Conservation (phyloP, 2,113 vertebrate genomes). For the Zosterops borbonicus region DNA sequence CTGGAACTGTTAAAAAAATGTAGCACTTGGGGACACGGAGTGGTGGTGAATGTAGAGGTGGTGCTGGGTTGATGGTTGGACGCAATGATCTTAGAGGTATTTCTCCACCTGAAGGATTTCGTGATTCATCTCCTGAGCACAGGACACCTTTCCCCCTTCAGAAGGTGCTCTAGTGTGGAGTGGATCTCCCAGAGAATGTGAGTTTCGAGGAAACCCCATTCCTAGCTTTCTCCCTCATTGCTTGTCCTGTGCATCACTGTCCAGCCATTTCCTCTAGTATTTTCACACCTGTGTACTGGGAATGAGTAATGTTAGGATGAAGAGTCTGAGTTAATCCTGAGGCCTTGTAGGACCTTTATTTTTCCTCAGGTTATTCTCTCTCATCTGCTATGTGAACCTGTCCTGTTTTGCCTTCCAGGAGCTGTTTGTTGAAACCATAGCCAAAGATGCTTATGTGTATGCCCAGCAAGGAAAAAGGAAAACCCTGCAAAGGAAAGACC, state of each 20-base stretch:
- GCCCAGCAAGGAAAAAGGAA: constrained; percentile 95
- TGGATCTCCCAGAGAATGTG: accelerated
- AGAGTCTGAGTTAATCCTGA: neutral
- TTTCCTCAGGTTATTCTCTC: neutral
- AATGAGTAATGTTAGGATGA: neutral
- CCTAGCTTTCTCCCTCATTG: accelerated
- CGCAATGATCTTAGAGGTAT: neutral
- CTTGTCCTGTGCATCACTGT: neutral
- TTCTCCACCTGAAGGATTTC: neutral
- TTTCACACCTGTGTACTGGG: neutral
- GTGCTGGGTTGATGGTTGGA: neutral
- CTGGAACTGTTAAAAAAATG: neutral
- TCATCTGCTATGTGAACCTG: neutral
- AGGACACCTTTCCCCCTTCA: neutral
- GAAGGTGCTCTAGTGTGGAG: neutral
- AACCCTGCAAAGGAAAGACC: constrained; percentile 94
- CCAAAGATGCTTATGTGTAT: constrained; percentile 91
- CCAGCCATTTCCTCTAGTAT: neutral
- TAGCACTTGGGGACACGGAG: too few relatives aligned
- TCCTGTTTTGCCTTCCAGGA: constrained; percentile 75
- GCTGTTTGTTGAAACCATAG: constrained; percentile 95
- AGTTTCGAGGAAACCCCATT: accelerated
- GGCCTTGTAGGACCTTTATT: neutral
- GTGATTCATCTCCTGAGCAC: accelerated
- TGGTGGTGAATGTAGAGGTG: neutral